Percentiles rank a stretch among this genome's conserved stretches.
phyloP scores from a whole-genome alignment of 2,888 invertebrate genomes.

The Spisula solida region DNA sequence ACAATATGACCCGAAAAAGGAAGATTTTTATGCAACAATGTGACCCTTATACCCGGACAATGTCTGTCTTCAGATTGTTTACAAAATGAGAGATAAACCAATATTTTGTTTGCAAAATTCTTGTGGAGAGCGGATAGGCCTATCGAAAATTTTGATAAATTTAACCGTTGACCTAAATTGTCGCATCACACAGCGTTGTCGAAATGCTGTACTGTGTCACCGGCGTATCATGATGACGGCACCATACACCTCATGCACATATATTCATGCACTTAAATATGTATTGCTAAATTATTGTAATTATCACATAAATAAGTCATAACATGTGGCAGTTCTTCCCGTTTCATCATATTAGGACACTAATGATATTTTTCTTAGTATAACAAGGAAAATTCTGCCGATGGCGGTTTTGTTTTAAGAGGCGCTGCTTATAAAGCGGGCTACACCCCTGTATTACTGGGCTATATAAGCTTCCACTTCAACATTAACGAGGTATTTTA shows the following conservation, averaged over 20 bases:
- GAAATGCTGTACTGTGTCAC: conserved; percentile 30
- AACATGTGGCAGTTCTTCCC: not conserved
- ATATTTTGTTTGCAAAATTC: conserved; percentile 60
- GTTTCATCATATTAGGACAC: not conserved
- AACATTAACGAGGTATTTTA: conserved; percentile 28
- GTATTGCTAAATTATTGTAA: not conserved
- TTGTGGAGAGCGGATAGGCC: conserved; percentile 47
- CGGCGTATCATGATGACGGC: not conserved
- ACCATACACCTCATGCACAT: not conserved
- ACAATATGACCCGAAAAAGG: conserved; percentile 6
- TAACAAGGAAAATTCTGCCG: not conserved
- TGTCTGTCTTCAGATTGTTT: conserved; percentile 21
- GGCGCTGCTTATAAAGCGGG: not conserved
- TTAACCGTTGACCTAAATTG: conserved; percentile 61
- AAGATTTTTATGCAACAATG: conserved; percentile 25
- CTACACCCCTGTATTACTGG: not conserved
- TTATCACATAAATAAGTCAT: not conserved
- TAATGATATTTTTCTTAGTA: not conserved
- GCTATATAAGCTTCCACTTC: conserved; percentile 62
- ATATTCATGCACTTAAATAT: not conserved
- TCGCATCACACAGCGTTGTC: conserved; percentile 47
- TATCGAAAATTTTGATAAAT: conserved; percentile 43
- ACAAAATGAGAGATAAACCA: conserved; percentile 47
- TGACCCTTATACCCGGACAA: conserved; percentile 34
- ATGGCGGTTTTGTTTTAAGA: not conserved